These are phyloP conservation scores for Hylomyscus alleni DNA, from an alignment of 2,797 vertebrate species.

Conservation along the genomic window DNA sequence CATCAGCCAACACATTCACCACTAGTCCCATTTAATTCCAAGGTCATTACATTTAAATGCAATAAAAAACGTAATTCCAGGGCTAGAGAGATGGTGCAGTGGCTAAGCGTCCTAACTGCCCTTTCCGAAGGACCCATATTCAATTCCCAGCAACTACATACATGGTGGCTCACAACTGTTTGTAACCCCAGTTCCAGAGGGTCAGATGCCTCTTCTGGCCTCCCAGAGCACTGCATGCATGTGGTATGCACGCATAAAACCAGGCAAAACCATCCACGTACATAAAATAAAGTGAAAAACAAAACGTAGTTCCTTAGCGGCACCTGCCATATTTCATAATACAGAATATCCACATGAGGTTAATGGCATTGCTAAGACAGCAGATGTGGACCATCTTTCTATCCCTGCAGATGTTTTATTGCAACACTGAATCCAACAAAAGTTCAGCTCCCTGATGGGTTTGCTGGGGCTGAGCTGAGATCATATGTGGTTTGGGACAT, in stretches of 20 bases:
- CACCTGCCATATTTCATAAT: neutral
- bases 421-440: neutral
- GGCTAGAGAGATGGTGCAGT: neutral
- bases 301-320: neutral
- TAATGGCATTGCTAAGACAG: neutral
- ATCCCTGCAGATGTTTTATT: neutral
- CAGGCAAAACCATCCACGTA: neutral
- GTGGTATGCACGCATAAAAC: neutral
- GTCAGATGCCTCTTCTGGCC: neutral
- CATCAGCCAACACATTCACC: neutral
- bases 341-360: neutral
- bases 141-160: neutral
- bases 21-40: neutral
- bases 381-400: neutral
- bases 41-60: conserved; percentile 29
- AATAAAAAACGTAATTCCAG: neutral
- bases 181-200: neutral
- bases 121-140: neutral
- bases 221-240: neutral
- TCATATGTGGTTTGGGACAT: neutral
- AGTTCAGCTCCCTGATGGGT: neutral
- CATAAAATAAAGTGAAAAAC: neutral
- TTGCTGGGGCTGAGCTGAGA: neutral
- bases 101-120: neutral
- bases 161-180: neutral